Conservation (phyloP, 2,888 invertebrate genomes). For the Metopia argyrocephala region DNA sequence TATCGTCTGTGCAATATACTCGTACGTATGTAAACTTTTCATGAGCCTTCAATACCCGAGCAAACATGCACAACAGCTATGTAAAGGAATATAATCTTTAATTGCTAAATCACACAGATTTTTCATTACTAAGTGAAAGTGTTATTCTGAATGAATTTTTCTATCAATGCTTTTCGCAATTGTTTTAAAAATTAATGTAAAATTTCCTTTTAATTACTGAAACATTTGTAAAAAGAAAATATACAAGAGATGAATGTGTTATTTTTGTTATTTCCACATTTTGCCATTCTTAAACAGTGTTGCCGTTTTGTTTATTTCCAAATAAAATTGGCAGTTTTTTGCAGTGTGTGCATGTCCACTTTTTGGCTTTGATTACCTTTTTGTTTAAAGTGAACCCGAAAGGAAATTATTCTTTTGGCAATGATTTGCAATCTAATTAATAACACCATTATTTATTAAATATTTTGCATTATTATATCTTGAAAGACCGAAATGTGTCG, state of each 20-base stretch:
- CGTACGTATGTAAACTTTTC: constrained; percentile 46
- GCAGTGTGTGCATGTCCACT: too few species aligned
- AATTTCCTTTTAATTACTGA: constrained; percentile 35
- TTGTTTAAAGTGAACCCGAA: too few species aligned
- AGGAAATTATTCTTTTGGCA: too few species aligned
- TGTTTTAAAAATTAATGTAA: background rate
- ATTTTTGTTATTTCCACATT: constrained; percentile 1
- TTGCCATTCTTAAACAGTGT: constrained; percentile 21
- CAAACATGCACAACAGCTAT: background rate
- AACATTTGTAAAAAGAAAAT: constrained; percentile 29
- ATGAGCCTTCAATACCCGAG: constrained; percentile 45
- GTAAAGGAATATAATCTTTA: constrained; percentile 25
- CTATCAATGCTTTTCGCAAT: background rate
- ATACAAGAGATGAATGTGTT: constrained; percentile 56
- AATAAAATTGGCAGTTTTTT: too few species aligned
- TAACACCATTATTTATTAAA: too few species aligned
- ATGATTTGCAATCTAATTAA: too few species aligned
- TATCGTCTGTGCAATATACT: background rate
- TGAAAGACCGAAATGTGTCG: too few species aligned
- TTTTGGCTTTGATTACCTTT: too few species aligned
- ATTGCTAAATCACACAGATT: background rate
- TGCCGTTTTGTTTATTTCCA: too few species aligned
- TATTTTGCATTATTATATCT: too few species aligned
- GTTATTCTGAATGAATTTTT: too few species aligned
- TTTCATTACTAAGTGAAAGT: background rate